Conservation (phyloP, 2,888 invertebrate species). For the Linyphia triangularis region DNA sequence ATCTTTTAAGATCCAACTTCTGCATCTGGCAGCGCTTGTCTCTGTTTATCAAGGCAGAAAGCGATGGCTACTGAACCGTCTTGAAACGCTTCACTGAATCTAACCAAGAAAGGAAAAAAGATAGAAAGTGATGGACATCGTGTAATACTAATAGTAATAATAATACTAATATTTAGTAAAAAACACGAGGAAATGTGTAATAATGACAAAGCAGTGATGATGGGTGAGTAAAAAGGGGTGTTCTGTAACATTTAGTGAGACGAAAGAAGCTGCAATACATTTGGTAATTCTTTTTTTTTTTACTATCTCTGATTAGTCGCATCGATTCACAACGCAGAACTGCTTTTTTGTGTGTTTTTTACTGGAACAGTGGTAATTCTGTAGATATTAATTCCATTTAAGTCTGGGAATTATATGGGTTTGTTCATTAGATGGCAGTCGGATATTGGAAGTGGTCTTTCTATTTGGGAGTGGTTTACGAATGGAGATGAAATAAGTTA, state of each 20-base stretch:
- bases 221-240: constrained; percentile 26
- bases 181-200: constrained; percentile 44
- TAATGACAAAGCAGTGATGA: constrained; percentile 23
- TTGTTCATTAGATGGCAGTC: too few species aligned
- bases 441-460: too few species aligned
- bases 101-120: constrained; percentile 38
- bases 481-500: too few species aligned
- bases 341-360: constrained; percentile 3
- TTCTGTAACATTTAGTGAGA: constrained; percentile 33
- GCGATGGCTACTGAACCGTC: constrained; percentile 51
- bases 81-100: constrained; percentile 57
- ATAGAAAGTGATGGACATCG: constrained; percentile 65
- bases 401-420: too few species aligned
- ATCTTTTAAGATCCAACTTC: constrained; percentile 40
- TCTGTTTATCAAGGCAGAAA: constrained; percentile 69
- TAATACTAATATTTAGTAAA: constrained; percentile 29
- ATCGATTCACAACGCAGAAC: constrained; percentile 30
- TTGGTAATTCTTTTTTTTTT: constrained; percentile 7
- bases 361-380: not conserved
- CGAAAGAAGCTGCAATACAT: constrained; percentile 61
- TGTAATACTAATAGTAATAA: constrained; percentile 57
- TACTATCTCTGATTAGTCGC: constrained; percentile 46
- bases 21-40: constrained; percentile 69
- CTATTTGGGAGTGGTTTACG: too few species aligned
- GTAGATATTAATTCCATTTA: constrained; percentile 6